Percentiles rank a stretch among this genome's conserved stretches.
Conservation (phyloP, 2,888 invertebrate species). For the Trypoxylon attenuatum region DNA sequence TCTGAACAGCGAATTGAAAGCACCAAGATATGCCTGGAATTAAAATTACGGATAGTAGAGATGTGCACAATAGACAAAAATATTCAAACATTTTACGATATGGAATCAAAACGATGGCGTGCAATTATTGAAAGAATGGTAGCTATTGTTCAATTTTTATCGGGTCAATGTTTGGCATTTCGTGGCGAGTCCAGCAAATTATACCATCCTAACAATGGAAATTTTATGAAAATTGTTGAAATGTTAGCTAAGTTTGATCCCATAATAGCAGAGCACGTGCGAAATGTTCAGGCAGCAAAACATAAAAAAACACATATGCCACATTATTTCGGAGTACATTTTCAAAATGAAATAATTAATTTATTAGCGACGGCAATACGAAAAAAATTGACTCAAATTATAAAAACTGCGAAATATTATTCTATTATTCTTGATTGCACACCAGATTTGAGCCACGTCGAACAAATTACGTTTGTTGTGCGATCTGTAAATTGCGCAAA, state of each 20-base stretch:
- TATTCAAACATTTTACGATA: conserved; percentile 10
- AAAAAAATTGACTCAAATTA: conserved; percentile 16
- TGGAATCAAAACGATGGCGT: conserved; percentile 14
- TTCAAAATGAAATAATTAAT: conserved; percentile 42
- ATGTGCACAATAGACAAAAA: conserved; percentile 15
- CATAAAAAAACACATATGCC: background rate
- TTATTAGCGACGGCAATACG: conserved; percentile 22
- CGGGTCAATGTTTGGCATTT: conserved; percentile 18
- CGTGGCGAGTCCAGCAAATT: conserved; percentile 8
- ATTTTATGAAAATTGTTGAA: conserved; percentile 26
- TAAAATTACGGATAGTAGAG: background rate
- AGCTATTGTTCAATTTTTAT: conserved; percentile 14
- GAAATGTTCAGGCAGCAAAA: background rate
- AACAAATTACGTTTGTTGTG: conserved; percentile 54
- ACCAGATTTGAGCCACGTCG: conserved; percentile 51
- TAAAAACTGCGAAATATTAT: conserved; percentile 47
- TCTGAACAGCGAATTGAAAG: background rate
- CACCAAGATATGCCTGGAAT: background rate
- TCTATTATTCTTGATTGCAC: conserved; percentile 56
- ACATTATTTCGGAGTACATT: conserved; percentile 29
- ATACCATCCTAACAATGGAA: conserved; percentile 24
- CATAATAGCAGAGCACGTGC: conserved; percentile 6
- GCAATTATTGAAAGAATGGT: conserved; percentile 13
- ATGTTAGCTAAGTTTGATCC: conserved; percentile 28
- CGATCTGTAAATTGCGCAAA: conserved; percentile 15